Conservation (phyloP, 2,113 vertebrate genomes). For the Rhabdornis inornatus region DNA sequence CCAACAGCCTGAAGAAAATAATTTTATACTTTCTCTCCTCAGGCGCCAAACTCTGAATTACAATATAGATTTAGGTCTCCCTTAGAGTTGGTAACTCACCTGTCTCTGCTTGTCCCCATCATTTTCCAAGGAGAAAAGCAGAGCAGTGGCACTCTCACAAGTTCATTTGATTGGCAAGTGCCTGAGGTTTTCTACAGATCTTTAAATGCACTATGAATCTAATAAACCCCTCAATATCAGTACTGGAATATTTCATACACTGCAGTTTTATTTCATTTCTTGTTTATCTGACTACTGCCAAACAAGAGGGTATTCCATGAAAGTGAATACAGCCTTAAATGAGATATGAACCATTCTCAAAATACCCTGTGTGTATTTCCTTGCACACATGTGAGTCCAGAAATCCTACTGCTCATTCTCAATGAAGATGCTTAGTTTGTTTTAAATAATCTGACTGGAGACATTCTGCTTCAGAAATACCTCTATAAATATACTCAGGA, state of each 20-base stretch:
- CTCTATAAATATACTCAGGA: background rate
- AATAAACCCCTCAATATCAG: slow-evolving; percentile 30
- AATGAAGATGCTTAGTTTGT: background rate
- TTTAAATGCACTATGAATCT: slow-evolving; percentile 39
- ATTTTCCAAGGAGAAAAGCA: background rate
- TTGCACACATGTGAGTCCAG: background rate
- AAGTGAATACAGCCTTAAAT: background rate
- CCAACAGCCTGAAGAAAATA: background rate
- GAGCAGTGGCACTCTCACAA: background rate
- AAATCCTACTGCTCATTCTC: background rate
- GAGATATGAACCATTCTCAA: background rate
- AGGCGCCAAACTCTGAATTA: background rate
- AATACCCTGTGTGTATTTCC: background rate
- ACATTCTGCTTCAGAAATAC: background rate
- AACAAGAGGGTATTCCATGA: background rate
- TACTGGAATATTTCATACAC: background rate
- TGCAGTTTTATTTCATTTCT: background rate
- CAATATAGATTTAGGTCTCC: background rate
- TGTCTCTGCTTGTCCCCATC: background rate
- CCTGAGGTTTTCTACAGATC: slow-evolving; percentile 42
- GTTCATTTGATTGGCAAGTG: slow-evolving; percentile 25
- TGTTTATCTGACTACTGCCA: background rate
- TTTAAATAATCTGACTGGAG: slow-evolving; percentile 12
- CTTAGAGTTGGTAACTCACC: background rate
- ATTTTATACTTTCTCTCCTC: background rate